These are phyloP conservation scores for Tridacna crocea DNA, from an alignment of 2,888 invertebrate genomes.

Conservation along the genomic window DNA sequence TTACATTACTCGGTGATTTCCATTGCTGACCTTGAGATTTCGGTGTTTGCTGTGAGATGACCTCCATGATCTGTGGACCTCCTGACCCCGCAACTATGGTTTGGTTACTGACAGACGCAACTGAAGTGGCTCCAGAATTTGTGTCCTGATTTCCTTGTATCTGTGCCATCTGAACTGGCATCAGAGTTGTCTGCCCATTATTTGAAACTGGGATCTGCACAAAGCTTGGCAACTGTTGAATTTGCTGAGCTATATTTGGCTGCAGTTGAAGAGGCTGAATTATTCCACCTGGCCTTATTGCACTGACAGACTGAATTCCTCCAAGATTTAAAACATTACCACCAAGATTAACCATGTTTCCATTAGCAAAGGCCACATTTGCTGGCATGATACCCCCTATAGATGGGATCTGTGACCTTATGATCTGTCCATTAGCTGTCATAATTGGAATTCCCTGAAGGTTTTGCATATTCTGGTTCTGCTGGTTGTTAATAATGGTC, in stretches of 20 bases:
- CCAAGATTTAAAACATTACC: slow-evolving; percentile 75
- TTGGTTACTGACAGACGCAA: slow-evolving; percentile 19
- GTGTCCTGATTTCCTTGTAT: slow-evolving; percentile 77
- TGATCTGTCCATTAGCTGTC: slow-evolving; percentile 76
- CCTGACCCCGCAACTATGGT: slow-evolving; percentile 20
- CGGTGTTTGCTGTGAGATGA: slow-evolving; percentile 14
- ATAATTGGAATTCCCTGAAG: slow-evolving; percentile 61
- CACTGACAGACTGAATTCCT: slow-evolving; percentile 58
- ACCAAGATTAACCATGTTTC: slow-evolving; percentile 76
- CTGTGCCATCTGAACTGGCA: slow-evolving; percentile 95
- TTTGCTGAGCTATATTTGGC: slow-evolving; percentile 78
- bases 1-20: slow-evolving; percentile 14
- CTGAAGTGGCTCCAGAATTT: slow-evolving; percentile 33
- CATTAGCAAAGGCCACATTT: slow-evolving; percentile 65
- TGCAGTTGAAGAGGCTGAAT: slow-evolving; percentile 88
- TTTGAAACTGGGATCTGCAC: slow-evolving; percentile 95
- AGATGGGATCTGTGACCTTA: slow-evolving; percentile 70
- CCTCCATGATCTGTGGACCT: slow-evolving; percentile 37
- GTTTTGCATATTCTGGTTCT: slow-evolving; percentile 38
- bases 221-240: slow-evolving; percentile 85
- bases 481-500: slow-evolving; percentile 29
- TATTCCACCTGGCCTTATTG: slow-evolving; percentile 55
- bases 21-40: slow-evolving; percentile 6
- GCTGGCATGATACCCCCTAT: slow-evolving; percentile 58
- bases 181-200: slow-evolving; percentile 97